Conservation (phyloP, 2,797 vertebrate genomes). For the Chiropotes sagulatus region DNA sequence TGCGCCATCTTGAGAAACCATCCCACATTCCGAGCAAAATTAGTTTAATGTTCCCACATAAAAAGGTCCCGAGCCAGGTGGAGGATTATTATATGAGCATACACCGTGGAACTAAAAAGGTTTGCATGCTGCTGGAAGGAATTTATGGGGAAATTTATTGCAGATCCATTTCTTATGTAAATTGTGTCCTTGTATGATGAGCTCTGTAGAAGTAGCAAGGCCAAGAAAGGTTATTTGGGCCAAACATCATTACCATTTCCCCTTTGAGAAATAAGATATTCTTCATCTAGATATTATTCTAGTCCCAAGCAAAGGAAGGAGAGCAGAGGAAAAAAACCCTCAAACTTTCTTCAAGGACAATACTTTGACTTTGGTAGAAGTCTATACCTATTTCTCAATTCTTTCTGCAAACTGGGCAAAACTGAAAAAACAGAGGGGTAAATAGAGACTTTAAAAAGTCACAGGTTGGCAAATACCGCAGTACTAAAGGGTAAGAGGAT, state of each 20-base stretch:
- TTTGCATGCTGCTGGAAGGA: slow-evolving; percentile 91
- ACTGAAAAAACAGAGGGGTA: neutral
- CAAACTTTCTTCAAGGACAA: neutral
- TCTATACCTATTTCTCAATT: neutral
- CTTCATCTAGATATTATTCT: slow-evolving; percentile 57
- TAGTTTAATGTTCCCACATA: slow-evolving; percentile 96
- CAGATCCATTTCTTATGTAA: slow-evolving; percentile 87
- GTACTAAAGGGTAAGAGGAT: neutral
- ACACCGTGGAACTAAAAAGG: slow-evolving; percentile 94
- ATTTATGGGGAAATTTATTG: slow-evolving; percentile 87
- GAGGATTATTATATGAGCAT: slow-evolving; percentile 86
- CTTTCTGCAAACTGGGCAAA: neutral
- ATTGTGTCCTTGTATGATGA: slow-evolving; percentile 86
- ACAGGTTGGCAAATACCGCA: neutral
- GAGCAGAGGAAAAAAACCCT: neutral
- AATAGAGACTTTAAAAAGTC: neutral
- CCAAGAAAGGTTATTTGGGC: slow-evolving; percentile 77
- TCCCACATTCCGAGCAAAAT: slow-evolving; percentile 96
- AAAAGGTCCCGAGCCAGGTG: slow-evolving; percentile 92
- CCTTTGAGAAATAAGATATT: slow-evolving; percentile 72
- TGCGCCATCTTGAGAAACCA: slow-evolving; percentile 99
- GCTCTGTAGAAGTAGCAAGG: slow-evolving; percentile 73
- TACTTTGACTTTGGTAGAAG: neutral
- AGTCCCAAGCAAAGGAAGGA: neutral
- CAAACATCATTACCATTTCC: slow-evolving; percentile 75